Base-by-base conservation (phyloP, 2,888 invertebrate genomes). In the Lithophane socia region DNA sequence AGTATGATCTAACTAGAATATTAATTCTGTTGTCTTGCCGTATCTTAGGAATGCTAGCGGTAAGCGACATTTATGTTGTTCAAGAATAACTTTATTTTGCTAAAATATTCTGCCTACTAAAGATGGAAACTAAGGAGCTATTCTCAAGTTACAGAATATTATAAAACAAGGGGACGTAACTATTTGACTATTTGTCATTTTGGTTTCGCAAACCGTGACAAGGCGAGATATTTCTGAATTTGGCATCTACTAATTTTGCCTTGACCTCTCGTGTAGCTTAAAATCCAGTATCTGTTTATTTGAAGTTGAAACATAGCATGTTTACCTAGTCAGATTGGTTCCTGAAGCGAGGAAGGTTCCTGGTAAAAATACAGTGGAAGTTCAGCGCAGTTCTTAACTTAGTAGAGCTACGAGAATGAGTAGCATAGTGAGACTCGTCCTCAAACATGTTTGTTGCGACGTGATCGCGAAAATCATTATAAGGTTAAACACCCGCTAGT, bases 401-500 rank as follows among this genome's bases (percentile, higher is more conserved):
- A 60, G 21, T 67, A 29, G 29, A 49, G 21, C 18, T n/a, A 29
- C 8, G 13, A 12, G 49, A 37, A 10, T 21, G 16, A 64, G 47
- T 42, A 73, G 58, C 67, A 69, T 65, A 61, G 16, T 71, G 47
- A 56, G 58, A 49, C 75, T 73, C 76, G 68, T 73, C 21, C 66
- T 37, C 73, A 80, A 83, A 86, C 87, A 83, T 77, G 79, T 75
- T 80, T 71, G 66, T 64, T 68, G 70, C 37, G 69, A 93, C 92
- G 93, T 94, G 93, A 91, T 88, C 91, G 92, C 90, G 90, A 92
- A 93, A 92, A 90, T 79, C 93, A 92, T 94, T 92, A 93, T 90
- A 89, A 92, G 95, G 94, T 94, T 93, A 93, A 92, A 87, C 90
- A 95, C 94, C 94, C 89, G 92, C 92, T 92, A 92, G 91, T 93